Conservation (phyloP, 2,113 vertebrate species). For the Mesocricetus auratus region DNA sequence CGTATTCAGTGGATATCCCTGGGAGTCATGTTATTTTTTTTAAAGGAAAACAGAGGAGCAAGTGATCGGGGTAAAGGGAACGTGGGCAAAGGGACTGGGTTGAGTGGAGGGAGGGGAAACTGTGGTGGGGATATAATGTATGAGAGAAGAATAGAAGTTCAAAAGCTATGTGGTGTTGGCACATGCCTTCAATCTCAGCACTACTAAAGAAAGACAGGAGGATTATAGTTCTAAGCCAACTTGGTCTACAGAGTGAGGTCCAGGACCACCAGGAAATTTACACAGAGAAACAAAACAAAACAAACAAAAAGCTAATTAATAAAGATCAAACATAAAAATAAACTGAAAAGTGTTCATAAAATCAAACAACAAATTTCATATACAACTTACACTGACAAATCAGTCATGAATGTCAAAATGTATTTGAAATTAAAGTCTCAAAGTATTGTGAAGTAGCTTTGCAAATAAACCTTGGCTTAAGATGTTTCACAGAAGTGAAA, state of each 20-base stretch:
- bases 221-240: background rate
- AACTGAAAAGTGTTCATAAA: slow-evolving; percentile 47
- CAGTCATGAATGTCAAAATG: background rate
- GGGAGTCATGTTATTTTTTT: background rate
- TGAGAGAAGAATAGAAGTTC: background rate
- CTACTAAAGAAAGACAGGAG: background rate
- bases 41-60: background rate
- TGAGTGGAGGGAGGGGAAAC: background rate
- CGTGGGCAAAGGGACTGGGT: background rate
- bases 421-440: slow-evolving; percentile 55
- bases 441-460: slow-evolving; percentile 44
- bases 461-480: slow-evolving; percentile 33
- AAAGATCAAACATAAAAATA: slow-evolving; percentile 23
- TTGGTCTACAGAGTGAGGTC: background rate
- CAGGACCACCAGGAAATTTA: background rate
- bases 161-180: background rate
- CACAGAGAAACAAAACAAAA: background rate
- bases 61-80: background rate
- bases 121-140: background rate
- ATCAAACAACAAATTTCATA: background rate
- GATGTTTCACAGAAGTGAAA: slow-evolving; percentile 52
- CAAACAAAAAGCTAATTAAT: background rate
- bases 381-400: slow-evolving; percentile 23
- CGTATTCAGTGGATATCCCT: background rate
- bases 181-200: background rate